These are phyloP conservation scores for Euwallacea fornicatus DNA, from an alignment of 1,140 invertebrate species.

Conservation along the genomic window DNA sequence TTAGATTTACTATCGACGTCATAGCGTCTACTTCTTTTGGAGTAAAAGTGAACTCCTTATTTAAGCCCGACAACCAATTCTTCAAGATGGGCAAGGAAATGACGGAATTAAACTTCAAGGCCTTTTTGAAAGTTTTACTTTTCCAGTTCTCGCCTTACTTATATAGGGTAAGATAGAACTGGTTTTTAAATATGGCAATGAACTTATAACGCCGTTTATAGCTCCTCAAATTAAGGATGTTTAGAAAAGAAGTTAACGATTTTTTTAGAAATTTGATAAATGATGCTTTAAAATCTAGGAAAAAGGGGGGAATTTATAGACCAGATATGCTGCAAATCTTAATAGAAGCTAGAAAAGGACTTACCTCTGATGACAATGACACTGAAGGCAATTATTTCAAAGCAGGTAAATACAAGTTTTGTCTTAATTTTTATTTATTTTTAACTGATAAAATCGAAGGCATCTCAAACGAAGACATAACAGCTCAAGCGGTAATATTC, in stretches of 20 bases:
- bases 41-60: constrained; percentile 51
- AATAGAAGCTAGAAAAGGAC: constrained; percentile 34
- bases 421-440: no score
- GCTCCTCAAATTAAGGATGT: constrained; percentile 30
- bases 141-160: constrained; percentile 29
- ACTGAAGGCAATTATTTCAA: no score
- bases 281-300: constrained; percentile 50
- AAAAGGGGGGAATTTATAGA: constrained; percentile 49
- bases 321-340: constrained; percentile 57
- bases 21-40: constrained; percentile 54
- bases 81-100: constrained; percentile 48
- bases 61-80: constrained; percentile 52
- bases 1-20: constrained; percentile 53
- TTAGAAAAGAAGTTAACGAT: constrained; percentile 31
- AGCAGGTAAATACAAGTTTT: no score
- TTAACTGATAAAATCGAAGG: no score
- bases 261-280: constrained; percentile 42
- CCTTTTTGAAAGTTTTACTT: constrained; percentile 31
- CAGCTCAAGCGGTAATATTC: no score
- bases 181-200: no score
- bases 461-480: no score
- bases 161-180: constrained; percentile 17
- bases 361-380: no score
- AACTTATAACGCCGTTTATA: constrained; percentile 16
- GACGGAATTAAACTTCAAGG: constrained; percentile 38